phyloP scores from a whole-genome alignment of 1,140 invertebrate genomes.

The Cotesia vestalis region DNA sequence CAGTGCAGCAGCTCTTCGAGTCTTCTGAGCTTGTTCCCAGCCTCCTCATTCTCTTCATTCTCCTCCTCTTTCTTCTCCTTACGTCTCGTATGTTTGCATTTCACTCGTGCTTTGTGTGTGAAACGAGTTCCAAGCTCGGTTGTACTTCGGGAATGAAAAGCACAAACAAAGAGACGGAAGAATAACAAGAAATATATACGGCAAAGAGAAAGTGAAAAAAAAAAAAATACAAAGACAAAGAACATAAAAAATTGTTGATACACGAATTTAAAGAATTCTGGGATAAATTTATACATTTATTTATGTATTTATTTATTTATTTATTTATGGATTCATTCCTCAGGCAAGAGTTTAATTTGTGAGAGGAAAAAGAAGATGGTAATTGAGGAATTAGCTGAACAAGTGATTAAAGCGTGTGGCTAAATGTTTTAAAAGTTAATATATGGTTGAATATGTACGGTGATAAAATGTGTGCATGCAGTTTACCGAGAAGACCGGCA shows the following conservation, averaged over 20 bases:
- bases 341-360: not conserved
- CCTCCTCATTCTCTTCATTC: no score
- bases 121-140: not conserved
- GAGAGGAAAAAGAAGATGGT: no score
- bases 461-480: no score
- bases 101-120: constrained; percentile 25
- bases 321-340: not conserved
- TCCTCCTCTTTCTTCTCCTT: not conserved
- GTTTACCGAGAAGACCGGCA: not conserved
- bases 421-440: no score
- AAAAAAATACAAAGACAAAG: not conserved
- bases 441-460: no score
- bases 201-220: not conserved
- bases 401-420: no score
- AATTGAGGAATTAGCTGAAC: no score
- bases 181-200: constrained; percentile 19
- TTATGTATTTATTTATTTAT: not conserved
- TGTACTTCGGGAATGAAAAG: constrained; percentile 28
- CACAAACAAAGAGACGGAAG: constrained; percentile 31
- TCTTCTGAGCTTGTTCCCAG: no score
- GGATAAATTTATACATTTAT: no score
- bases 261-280: no score
- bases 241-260: constrained; percentile 23
- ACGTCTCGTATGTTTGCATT: constrained; percentile 25
- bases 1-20: no score